Conservation (phyloP, 2,113 vertebrate genomes). For the Python bivittatus region DNA sequence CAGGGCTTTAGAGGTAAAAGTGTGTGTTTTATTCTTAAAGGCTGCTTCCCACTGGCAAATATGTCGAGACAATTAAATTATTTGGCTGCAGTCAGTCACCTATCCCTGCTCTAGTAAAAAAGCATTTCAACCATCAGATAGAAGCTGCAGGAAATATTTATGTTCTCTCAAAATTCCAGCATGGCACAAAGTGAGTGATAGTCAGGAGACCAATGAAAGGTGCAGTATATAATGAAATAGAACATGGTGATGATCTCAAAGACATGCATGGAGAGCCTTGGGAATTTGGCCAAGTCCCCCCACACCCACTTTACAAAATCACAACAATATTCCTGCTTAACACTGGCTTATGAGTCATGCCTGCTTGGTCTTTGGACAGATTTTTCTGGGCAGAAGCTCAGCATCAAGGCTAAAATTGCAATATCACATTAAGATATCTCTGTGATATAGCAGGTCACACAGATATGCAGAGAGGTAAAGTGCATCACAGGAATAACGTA, state of each 20-base stretch:
- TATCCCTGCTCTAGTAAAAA: no score
- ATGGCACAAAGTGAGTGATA: neutral
- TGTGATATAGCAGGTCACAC: slow-evolving; percentile 48
- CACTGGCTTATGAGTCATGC: neutral
- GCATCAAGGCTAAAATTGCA: slow-evolving; percentile 33
- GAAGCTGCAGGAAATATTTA: neutral
- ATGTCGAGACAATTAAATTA: no score
- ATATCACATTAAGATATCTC: slow-evolving; percentile 37
- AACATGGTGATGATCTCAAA: neutral
- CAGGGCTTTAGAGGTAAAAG: no score
- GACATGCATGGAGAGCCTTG: neutral
- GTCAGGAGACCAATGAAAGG: neutral
- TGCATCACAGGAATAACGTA: slow-evolving; percentile 33
- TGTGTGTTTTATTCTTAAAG: no score
- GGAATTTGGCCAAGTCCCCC: slow-evolving; percentile 8
- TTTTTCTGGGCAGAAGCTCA: neutral
- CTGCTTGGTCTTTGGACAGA: slow-evolving; percentile 36
- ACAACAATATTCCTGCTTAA: slow-evolving; percentile 23
- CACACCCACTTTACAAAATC: neutral
- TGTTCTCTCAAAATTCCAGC: neutral
- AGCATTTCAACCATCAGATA: neutral
- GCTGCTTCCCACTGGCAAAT: no score
- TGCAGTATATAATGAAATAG: neutral
- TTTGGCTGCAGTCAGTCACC: no score
- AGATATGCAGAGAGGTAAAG: neutral